Evolutionary conservation across 2,113 vertebrate species (phyloP).

Genomic region (Sebastes schlegelii): DNA sequence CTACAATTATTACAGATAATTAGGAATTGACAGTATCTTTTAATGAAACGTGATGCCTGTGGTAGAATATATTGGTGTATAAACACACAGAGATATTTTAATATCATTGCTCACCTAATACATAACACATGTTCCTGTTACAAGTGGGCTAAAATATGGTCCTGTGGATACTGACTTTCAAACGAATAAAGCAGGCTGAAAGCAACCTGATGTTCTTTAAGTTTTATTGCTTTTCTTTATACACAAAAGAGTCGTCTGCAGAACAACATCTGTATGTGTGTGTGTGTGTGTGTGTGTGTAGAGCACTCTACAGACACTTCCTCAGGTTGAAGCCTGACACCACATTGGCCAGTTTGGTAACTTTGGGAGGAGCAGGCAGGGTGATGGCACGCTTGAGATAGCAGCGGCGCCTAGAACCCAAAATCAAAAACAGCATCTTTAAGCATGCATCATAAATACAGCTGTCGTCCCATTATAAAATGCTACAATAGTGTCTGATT

Average conservation of each 20-base stretch:
- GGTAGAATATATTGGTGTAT: not conserved
- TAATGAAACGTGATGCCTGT: too few species aligned
- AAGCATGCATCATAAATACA: not conserved
- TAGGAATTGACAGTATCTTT: too few species aligned
- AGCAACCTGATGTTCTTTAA: not conserved
- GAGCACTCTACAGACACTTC: not conserved
- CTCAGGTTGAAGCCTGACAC: not conserved
- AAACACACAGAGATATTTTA: not conserved
- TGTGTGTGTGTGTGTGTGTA: not conserved
- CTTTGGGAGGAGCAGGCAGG: slow-evolving; percentile 58
- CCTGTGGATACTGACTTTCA: not conserved
- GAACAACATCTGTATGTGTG: not conserved
- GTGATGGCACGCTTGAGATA: slow-evolving; percentile 71
- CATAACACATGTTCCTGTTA: too few species aligned
- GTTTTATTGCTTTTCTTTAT: not conserved
- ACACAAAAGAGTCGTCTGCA: not conserved
- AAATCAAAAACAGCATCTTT: not conserved
- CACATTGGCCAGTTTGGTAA: slow-evolving; percentile 27
- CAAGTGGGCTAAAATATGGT: not conserved
- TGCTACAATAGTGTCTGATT: not conserved
- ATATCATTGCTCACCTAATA: not conserved
- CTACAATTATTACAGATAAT: too few species aligned
- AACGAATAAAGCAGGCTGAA: not conserved
- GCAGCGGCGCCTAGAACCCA: slow-evolving; percentile 65
- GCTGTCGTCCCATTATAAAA: not conserved